Conservation (phyloP, 2,113 vertebrate species). For the Atherinomorus stipes region DNA sequence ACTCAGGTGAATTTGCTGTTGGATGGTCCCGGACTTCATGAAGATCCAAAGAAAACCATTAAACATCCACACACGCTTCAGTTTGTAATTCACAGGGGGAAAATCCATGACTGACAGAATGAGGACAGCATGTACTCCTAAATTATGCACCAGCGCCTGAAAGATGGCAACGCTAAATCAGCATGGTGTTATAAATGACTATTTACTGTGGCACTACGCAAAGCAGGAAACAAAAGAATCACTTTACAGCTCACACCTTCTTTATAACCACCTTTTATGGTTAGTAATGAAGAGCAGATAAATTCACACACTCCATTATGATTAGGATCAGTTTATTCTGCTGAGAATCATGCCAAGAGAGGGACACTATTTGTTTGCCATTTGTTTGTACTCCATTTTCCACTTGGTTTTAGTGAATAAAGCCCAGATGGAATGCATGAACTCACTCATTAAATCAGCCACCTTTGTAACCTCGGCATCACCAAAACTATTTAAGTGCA, state of each 20-base stretch:
- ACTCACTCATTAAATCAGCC: slow-evolving; percentile 57
- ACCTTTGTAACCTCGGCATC: slow-evolving; percentile 65
- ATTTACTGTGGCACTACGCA: slow-evolving; percentile 21
- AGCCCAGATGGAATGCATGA: slow-evolving; percentile 66
- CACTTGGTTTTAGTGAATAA: slow-evolving; percentile 43
- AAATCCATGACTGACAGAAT: slow-evolving; percentile 69
- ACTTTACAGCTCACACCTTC: neutral
- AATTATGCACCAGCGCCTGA: slow-evolving; percentile 64
- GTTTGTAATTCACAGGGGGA: slow-evolving; percentile 47
- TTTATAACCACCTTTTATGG: slow-evolving; percentile 23
- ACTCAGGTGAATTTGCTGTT: slow-evolving; percentile 18
- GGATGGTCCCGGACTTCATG: slow-evolving; percentile 23
- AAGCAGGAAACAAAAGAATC: neutral
- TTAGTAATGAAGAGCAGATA: slow-evolving; percentile 23
- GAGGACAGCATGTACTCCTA: slow-evolving; percentile 58
- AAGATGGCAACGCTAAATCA: slow-evolving; percentile 46
- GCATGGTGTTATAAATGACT: slow-evolving; percentile 17
- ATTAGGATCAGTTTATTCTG: slow-evolving; percentile 40
- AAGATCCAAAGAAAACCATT: slow-evolving; percentile 33
- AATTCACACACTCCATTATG: slow-evolving; percentile 17
- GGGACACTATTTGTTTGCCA: slow-evolving; percentile 31
- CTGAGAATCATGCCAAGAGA: slow-evolving; percentile 36
- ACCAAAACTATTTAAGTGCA: slow-evolving; percentile 56
- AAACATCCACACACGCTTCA: slow-evolving; percentile 50
- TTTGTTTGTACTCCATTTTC: slow-evolving; percentile 48